Conservation (phyloP, 2,888 invertebrate genomes). For the Hypomecis atomaria region DNA sequence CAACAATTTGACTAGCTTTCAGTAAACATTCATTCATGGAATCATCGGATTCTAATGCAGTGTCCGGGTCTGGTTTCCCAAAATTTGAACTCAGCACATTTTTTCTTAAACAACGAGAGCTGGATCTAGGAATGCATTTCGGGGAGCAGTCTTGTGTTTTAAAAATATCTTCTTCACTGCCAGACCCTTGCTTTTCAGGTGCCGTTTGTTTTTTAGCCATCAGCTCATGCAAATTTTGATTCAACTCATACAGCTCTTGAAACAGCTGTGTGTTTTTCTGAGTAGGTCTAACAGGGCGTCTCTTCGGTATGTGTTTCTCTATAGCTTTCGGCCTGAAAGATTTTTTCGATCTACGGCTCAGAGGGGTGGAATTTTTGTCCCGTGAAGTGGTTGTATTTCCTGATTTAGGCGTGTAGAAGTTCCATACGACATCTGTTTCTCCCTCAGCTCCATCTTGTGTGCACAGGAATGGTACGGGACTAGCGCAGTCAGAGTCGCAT, state of each 20-base stretch:
- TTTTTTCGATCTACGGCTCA: constrained; percentile 68
- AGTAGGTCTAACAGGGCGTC: constrained; percentile 58
- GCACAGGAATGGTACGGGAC: constrained; percentile 79
- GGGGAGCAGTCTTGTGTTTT: constrained; percentile 69
- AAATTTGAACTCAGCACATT: constrained; percentile 78
- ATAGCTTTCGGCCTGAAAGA: constrained; percentile 58
- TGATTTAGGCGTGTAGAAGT: constrained; percentile 80
- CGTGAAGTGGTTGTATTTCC: constrained; percentile 56
- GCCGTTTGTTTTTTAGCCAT: constrained; percentile 58
- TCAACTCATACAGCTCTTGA: constrained; percentile 74
- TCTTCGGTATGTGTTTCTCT: constrained; percentile 66
- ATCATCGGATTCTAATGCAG: constrained; percentile 78
- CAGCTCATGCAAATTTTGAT: constrained; percentile 72
- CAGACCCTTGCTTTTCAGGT: constrained; percentile 58
- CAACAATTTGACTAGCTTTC: constrained; percentile 78
- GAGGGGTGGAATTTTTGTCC: constrained; percentile 70
- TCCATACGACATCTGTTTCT: constrained; percentile 80
- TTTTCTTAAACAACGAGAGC: constrained; percentile 67
- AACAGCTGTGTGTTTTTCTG: constrained; percentile 72
- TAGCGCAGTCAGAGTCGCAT: constrained; percentile 73
- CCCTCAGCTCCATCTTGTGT: constrained; percentile 81
- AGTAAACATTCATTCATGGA: constrained; percentile 81
- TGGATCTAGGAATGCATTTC: constrained; percentile 62
- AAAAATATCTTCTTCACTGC: constrained; percentile 75
- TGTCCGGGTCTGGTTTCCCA: constrained; percentile 66